phyloP scores from a whole-genome alignment of 2,113 vertebrate species.

The Notarius lentiginosus region DNA sequence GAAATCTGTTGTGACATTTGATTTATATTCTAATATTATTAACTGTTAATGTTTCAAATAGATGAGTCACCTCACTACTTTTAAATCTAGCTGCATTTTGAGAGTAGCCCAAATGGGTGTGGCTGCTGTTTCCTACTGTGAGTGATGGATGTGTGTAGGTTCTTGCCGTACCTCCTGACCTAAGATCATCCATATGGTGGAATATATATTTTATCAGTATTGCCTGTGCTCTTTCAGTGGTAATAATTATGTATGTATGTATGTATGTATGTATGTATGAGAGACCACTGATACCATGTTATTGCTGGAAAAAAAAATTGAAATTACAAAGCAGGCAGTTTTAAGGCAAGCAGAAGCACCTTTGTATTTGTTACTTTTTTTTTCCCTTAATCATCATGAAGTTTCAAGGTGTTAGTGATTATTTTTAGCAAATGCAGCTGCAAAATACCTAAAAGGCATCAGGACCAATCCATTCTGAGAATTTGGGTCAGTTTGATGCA shows the following conservation, averaged over 20 bases:
- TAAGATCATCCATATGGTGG: not conserved
- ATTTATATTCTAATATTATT: slow-evolving; percentile 10
- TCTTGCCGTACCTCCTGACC: not conserved
- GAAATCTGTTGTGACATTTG: slow-evolving; percentile 16
- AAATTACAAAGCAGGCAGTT: not conserved
- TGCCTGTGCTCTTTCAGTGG: not conserved
- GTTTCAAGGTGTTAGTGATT: not conserved
- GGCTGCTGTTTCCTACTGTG: slow-evolving; percentile 2
- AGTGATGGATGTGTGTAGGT: not conserved
- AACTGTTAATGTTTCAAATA: not conserved
- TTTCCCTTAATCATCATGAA: not conserved
- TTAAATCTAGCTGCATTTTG: slow-evolving; percentile 27
- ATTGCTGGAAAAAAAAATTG: not conserved
- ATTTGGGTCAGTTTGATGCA: slow-evolving; percentile 14
- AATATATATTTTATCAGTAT: not conserved
- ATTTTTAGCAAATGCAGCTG: slow-evolving; percentile 21
- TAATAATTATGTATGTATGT: not conserved
- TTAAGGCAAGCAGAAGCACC: not conserved
- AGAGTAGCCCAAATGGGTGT: slow-evolving; percentile 41
- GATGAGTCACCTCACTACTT: not conserved
- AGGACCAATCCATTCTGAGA: slow-evolving; percentile 21
- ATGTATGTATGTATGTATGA: not conserved
- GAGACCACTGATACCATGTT: not conserved
- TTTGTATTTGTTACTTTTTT: slow-evolving; percentile 7
- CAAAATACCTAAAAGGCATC: slow-evolving; percentile 1